Base-by-base conservation (phyloP, 2,113 vertebrate species). In the Nyctereutes procyonoides region DNA sequence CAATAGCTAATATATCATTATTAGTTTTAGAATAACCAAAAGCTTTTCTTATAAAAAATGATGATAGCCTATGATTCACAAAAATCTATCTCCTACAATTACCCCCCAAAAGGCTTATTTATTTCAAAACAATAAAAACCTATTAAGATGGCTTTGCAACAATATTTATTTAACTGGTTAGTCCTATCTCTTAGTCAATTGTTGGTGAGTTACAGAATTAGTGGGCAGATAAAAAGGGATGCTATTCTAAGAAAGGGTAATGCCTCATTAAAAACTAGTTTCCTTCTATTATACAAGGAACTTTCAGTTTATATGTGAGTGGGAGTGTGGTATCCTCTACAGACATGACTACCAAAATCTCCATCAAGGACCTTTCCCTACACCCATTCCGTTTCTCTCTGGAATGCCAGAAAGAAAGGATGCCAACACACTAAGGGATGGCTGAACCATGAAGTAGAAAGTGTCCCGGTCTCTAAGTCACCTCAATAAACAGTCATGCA, bases 71-170 rank as follows among this genome's bases (percentile, higher is more conserved):
- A 58, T 90, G 65, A 95, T 86, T 97, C 87, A 93, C 43, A 13
- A 96, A 63, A 12, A 83, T 56, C 11, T 5, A 35, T 62, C 35
- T 92, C 55, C 62, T 83, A 67, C 12, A 74, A 60, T 71, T 60
- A 83, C 22, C 13, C 13, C 30, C 63, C 56, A n/a, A 32, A 94
- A 83, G 35, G 62, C 6, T 88, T 91, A 48, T 90, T 83, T 96
- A 79, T 90, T 95, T 97, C 65, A 73, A 92, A 95, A 73, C 69
- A 96, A 73, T 56, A 56, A 65, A 80, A 74, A 86, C 10, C 17
- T 32, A 90, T 6, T 51, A 60, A 79, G 60, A 76, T 51, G 8
- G 51, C 63, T 83, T 38, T 38, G 11, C 17, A 60, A 87, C 16
- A 88, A n/a, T 69, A 74, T 88, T 96, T 95, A 77, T 38, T 92